Evolutionary conservation across 1,140 invertebrate species (phyloP).

Genomic region (Hestina assimilis): DNA sequence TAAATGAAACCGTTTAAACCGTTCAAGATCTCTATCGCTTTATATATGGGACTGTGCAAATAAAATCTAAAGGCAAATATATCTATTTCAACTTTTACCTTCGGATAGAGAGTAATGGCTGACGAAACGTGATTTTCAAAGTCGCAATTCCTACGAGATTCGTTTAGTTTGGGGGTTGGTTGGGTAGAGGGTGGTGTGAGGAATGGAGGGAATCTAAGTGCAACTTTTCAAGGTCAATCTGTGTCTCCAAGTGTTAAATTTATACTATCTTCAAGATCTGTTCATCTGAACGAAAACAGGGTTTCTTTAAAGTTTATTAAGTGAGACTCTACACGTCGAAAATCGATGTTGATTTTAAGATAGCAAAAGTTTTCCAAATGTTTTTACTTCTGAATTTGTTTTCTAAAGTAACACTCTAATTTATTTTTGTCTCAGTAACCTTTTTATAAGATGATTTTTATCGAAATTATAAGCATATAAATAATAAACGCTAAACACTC

Average conservation of each 20-base stretch:
- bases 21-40: no score
- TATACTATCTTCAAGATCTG: conserved; percentile 2
- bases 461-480: no score
- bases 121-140: conserved; percentile 11
- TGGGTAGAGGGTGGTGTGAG: conserved; percentile 4
- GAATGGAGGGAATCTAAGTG: conserved; percentile 34
- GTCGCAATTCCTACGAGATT: conserved; percentile 22
- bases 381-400: not conserved
- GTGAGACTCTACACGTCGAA: not conserved
- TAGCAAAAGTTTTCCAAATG: not conserved
- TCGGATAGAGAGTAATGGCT: conserved; percentile 9
- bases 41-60: no score
- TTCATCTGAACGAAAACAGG: not conserved
- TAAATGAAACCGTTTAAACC: no score
- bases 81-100: conserved; percentile 5
- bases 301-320: not conserved
- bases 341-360: conserved; percentile 1
- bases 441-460: not conserved
- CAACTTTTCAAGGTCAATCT: conserved; percentile 49
- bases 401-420: not conserved
- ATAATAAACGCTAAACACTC: no score
- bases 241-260: conserved; percentile 19
- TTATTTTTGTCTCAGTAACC: not conserved
- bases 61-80: not conserved
- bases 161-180: conserved; percentile 11